Percentiles rank a stretch among this genome's conserved stretches.
Conservation (phyloP, 2,888 invertebrate genomes). For the Syrphus vitripennis region DNA sequence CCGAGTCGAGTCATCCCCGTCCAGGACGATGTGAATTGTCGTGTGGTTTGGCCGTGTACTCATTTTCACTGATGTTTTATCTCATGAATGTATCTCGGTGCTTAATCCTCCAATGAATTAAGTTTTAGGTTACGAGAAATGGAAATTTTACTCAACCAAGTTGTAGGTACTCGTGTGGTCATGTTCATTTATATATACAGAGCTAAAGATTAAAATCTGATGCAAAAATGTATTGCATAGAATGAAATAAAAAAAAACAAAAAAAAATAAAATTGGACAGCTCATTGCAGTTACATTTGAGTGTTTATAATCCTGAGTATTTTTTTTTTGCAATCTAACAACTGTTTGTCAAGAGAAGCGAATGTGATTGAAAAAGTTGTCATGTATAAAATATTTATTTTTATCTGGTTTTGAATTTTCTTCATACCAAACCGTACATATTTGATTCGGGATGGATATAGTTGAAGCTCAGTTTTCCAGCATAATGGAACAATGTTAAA, state of each 20-base stretch:
- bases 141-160: constrained; percentile 51
- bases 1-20: background rate
- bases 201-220: constrained; percentile 55
- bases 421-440: no score
- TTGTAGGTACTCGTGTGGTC: constrained; percentile 19
- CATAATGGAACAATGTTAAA: background rate
- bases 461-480: background rate
- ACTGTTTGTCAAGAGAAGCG: background rate
- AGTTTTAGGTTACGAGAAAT: constrained; percentile 52
- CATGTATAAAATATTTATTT: constrained; percentile 22
- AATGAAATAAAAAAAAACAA: background rate
- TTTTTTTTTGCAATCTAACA: background rate
- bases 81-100: constrained; percentile 37
- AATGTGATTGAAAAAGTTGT: constrained; percentile 62
- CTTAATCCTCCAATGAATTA: constrained; percentile 57
- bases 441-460: background rate
- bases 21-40: constrained; percentile 32
- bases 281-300: background rate
- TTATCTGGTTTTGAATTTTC: background rate
- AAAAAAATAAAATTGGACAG: constrained; percentile 8
- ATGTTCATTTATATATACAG: constrained; percentile 48
- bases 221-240: constrained; percentile 5
- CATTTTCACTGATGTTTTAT: constrained; percentile 13
- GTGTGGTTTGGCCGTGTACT: constrained; percentile 35
- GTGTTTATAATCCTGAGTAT: constrained; percentile 19